Evolutionary conservation across 1,140 invertebrate species (phyloP).

Genomic region (Plectrocnemia conspersa): DNA sequence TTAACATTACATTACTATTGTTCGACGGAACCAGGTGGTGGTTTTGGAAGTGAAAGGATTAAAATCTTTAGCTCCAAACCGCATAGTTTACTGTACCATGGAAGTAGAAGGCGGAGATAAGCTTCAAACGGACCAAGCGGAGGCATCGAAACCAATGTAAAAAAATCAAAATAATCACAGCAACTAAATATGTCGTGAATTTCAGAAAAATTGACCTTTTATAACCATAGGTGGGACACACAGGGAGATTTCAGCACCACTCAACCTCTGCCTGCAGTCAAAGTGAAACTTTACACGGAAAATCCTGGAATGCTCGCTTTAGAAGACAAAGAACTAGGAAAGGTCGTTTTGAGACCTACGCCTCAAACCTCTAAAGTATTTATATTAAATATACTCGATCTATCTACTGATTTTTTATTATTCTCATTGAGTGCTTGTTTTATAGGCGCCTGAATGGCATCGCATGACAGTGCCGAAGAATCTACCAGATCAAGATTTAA

Average conservation of each 20-base stretch:
- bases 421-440: slow-evolving; percentile 23
- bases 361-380: slow-evolving; percentile 80
- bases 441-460: slow-evolving; percentile 91
- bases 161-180: not conserved
- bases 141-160: slow-evolving; percentile 97
- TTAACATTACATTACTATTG: too few species aligned
- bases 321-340: slow-evolving; percentile 97
- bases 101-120: slow-evolving; percentile 98
- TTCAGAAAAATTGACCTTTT: not conserved
- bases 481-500: slow-evolving; percentile 88
- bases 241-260: slow-evolving; percentile 98
- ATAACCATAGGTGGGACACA: slow-evolving; percentile 80
- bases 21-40: slow-evolving; percentile 79
- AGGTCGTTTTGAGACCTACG: slow-evolving; percentile 88
- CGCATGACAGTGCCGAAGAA: slow-evolving; percentile 95
- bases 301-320: slow-evolving; percentile 95
- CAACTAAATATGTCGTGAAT: not conserved
- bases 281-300: slow-evolving; percentile 96
- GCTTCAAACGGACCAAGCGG: slow-evolving; percentile 97
- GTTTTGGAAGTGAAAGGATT: slow-evolving; percentile 99
- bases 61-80: slow-evolving; percentile 91
- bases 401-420: slow-evolving; percentile 14
- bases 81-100: slow-evolving; percentile 99
- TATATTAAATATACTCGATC: not conserved
- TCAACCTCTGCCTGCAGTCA: slow-evolving; percentile 93